A percentile compares a stretch with the other conserved stretches of the same genome.
Evolutionary conservation across 1,140 invertebrate genomes (phyloP).

Genomic region (Drosophila mayri): DNA sequence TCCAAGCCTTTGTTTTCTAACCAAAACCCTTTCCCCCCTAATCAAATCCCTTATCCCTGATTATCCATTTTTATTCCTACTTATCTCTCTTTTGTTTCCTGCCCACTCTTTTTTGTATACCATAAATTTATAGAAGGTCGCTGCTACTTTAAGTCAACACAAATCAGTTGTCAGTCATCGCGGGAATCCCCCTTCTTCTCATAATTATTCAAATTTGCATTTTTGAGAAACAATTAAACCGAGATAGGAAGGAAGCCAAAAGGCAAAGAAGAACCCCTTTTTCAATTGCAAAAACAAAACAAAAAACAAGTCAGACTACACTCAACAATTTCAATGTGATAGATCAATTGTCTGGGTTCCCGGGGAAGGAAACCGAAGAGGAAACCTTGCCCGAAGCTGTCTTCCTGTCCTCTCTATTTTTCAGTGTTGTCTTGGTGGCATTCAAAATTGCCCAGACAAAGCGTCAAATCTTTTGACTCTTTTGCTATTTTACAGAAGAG

Average conservation of each 20-base stretch:
- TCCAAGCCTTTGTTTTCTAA: neutral
- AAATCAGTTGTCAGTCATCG: conserved; percentile 45
- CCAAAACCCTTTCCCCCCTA: neutral
- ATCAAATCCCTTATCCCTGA: conserved; percentile 5
- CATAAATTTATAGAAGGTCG: conserved; percentile 11
- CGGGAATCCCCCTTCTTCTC: conserved; percentile 15
- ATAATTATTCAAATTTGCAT: conserved; percentile 61
- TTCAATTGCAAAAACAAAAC: conserved; percentile 2
- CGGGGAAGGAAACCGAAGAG: conserved; percentile 24
- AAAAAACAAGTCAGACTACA: conserved; percentile 28
- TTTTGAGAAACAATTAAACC: conserved; percentile 55
- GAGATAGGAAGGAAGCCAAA: conserved; percentile 21
- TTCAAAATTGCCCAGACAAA: conserved; percentile 51
- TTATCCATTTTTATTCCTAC: conserved; percentile 5
- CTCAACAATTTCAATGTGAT: conserved; percentile 40
- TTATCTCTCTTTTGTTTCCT: neutral
- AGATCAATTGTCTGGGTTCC: conserved; percentile 49
- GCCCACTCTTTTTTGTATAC: neutral
- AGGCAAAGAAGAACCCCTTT: conserved; percentile 15
- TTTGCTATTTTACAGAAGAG: conserved; percentile 4
- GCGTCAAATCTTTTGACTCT: conserved; percentile 73
- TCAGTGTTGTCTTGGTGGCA: conserved; percentile 21
- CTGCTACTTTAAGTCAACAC: conserved; percentile 34
- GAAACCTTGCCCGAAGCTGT: conserved; percentile 24
- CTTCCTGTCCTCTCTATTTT: neutral